phyloP scores from a whole-genome alignment of 2,888 invertebrate species.

The Drosophila subquinaria region DNA sequence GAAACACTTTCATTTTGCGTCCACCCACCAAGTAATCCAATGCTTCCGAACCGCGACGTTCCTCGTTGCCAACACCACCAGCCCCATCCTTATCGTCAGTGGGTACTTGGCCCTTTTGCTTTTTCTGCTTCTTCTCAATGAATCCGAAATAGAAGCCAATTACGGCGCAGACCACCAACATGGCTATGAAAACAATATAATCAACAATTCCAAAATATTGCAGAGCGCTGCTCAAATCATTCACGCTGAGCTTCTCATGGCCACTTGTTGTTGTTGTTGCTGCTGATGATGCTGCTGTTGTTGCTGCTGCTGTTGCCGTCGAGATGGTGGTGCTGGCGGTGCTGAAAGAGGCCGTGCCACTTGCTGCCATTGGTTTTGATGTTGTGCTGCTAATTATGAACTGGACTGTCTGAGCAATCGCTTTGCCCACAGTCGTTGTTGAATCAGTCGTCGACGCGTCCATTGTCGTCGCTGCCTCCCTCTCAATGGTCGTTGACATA shows the following conservation, averaged over 20 bases:
- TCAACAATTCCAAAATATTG: slow-evolving; percentile 90
- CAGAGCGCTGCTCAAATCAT: slow-evolving; percentile 86
- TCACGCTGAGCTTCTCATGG: slow-evolving; percentile 75
- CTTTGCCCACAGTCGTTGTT: slow-evolving; percentile 42
- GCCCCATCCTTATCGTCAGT: slow-evolving; percentile 55
- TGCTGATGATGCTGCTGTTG: slow-evolving; percentile 14
- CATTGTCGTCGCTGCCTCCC: slow-evolving; percentile 30
- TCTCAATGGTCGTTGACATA: slow-evolving; percentile 64
- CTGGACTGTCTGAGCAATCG: slow-evolving; percentile 68
- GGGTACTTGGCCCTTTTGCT: slow-evolving; percentile 42
- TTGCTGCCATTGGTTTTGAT: slow-evolving; percentile 42
- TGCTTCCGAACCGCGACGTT: slow-evolving; percentile 83
- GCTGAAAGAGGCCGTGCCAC: slow-evolving; percentile 5
- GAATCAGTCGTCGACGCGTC: slow-evolving; percentile 22
- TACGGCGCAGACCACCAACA: slow-evolving; percentile 91
- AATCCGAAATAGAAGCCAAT: slow-evolving; percentile 94
- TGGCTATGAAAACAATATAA: slow-evolving; percentile 91
- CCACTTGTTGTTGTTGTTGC: slow-evolving; percentile 17
- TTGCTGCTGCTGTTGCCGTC: slow-evolving; percentile 23
- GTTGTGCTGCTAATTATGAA: slow-evolving; percentile 75
- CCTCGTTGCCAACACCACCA: slow-evolving; percentile 61
- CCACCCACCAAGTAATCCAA: slow-evolving; percentile 93
- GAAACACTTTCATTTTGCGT: slow-evolving; percentile 92
- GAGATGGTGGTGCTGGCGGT: slow-evolving; percentile 12
- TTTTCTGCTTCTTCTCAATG: slow-evolving; percentile 87